phyloP scores from a whole-genome alignment of 2,797 vertebrate genomes.

The Salmo trutta region DNA sequence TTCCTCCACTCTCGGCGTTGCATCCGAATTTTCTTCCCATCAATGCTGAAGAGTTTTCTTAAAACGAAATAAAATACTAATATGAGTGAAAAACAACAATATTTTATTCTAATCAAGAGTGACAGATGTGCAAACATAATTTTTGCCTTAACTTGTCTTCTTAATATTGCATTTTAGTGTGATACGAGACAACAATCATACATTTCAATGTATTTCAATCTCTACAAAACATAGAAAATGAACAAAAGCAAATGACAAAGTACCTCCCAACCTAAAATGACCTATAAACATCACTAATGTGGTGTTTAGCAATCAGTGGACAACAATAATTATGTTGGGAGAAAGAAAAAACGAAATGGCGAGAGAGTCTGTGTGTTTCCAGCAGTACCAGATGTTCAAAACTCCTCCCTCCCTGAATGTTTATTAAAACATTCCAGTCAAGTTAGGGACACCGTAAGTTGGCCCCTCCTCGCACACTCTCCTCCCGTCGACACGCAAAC shows the following conservation, averaged over 20 bases:
- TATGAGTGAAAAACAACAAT: not conserved
- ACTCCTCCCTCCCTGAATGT: slow-evolving; percentile 79
- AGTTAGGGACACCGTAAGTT: slow-evolving; percentile 67
- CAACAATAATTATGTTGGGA: not conserved
- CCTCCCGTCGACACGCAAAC: slow-evolving; percentile 36
- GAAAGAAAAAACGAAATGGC: not conserved
- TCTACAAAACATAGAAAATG: not conserved
- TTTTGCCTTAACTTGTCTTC: not conserved
- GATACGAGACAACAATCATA: not conserved
- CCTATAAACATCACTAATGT: not conserved
- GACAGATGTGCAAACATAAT: not conserved
- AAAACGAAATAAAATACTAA: not conserved
- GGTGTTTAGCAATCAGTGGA: not conserved
- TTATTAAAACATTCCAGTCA: slow-evolving; percentile 80
- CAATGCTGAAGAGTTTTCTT: not conserved
- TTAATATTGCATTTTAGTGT: not conserved
- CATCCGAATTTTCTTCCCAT: not conserved
- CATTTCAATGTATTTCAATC: not conserved
- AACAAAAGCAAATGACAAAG: not conserved
- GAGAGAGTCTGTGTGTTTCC: slow-evolving; percentile 28
- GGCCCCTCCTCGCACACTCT: slow-evolving; percentile 46
- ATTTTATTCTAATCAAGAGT: not conserved
- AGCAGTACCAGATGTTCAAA: slow-evolving; percentile 70
- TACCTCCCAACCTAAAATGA: not conserved
- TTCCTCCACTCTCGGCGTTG: not conserved